Evolutionary conservation across 2,888 invertebrate species (phyloP).

Genomic region (Orthosia incerta): DNA sequence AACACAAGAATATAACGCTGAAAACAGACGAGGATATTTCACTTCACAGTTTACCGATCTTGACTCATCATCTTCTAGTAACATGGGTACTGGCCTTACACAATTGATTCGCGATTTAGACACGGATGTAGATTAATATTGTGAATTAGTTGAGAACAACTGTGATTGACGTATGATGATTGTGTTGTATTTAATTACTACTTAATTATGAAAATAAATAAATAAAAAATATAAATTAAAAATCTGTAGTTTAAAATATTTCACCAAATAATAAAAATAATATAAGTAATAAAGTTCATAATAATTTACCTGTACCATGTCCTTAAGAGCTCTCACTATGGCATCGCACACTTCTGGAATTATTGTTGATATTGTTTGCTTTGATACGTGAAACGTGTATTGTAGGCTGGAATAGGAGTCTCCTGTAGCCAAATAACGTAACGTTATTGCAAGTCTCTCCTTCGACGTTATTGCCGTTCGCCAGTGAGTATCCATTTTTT

Average conservation of each 20-base stretch:
- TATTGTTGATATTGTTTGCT: too few species aligned
- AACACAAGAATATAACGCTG: constrained; percentile 43
- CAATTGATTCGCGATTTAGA: constrained; percentile 47
- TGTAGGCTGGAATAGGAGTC: too few species aligned
- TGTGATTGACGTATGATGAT: too few species aligned
- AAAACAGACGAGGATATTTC: constrained; percentile 42
- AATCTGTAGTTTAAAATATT: constrained; percentile 1
- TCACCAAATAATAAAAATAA: constrained; percentile 45
- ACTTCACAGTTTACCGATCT: constrained; percentile 47
- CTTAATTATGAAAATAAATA: too few species aligned
- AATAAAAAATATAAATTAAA: too few species aligned
- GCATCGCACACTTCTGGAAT: constrained; percentile 27
- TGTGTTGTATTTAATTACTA: constrained; percentile 21
- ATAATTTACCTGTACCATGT: constrained; percentile 49
- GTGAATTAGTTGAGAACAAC: too few species aligned
- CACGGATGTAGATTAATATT: constrained; percentile 33
- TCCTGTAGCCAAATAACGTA: constrained; percentile 55
- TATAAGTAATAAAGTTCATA: constrained; percentile 31
- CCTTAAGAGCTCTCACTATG: constrained; percentile 42
- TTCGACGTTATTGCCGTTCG: constrained; percentile 42
- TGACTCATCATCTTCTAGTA: constrained; percentile 43
- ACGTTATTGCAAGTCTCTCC: constrained; percentile 43
- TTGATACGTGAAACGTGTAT: too few species aligned
- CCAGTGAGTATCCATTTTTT: constrained; percentile 41
- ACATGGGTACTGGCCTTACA: constrained; percentile 43